Conservation (phyloP, 2,797 vertebrate genomes). For the Ciconia nigra region DNA sequence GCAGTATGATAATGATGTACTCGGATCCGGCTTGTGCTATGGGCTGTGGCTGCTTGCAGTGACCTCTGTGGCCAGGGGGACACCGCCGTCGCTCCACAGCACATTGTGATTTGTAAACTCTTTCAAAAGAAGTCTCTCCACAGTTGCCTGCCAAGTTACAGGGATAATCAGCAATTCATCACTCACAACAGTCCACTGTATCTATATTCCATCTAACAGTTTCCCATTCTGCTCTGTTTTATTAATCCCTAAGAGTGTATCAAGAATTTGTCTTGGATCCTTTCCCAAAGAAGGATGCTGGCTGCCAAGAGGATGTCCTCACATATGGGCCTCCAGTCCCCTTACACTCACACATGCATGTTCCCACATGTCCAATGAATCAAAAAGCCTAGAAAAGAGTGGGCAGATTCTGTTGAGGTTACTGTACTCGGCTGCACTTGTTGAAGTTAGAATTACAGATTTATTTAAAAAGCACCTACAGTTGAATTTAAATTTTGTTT, state of each 20-base stretch:
- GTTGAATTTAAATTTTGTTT: not conserved
- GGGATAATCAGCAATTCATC: not conserved
- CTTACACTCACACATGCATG: slow-evolving; percentile 6
- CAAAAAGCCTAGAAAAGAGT: slow-evolving; percentile 21
- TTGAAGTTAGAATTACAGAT: slow-evolving; percentile 1
- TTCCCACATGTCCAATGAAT: slow-evolving; percentile 21
- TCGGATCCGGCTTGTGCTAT: not conserved
- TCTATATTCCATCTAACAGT: not conserved
- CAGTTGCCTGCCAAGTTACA: not conserved
- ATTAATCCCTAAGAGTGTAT: slow-evolving; percentile 15
- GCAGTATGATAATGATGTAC: not conserved
- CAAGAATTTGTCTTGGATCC: slow-evolving; percentile 19
- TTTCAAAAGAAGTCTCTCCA: not conserved
- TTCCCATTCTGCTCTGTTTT: slow-evolving; percentile 2
- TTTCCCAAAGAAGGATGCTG: not conserved
- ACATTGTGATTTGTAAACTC: not conserved
- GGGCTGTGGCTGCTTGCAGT: not conserved
- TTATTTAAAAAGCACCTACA: not conserved
- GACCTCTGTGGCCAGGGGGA: not conserved
- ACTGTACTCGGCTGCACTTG: not conserved
- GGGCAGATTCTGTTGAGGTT: slow-evolving; percentile 2
- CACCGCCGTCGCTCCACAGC: not conserved
- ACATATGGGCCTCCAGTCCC: not conserved
- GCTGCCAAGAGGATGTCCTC: slow-evolving; percentile 43
- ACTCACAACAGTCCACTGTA: not conserved